Base-by-base conservation (phyloP, 2,797 vertebrate genomes). In the Dendrocincla tyrannina region DNA sequence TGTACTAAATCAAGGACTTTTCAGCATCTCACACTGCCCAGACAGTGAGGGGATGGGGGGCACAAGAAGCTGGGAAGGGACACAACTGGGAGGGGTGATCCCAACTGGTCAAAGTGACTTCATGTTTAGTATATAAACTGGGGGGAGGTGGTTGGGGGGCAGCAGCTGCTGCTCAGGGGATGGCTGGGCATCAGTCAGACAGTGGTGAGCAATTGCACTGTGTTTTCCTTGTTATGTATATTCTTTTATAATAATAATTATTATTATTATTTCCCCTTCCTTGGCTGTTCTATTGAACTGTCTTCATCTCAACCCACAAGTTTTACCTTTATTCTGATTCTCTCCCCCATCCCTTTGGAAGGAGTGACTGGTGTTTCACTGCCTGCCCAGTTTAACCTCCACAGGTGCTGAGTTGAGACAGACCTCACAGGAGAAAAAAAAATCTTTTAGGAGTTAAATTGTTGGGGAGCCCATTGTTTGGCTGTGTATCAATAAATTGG, bases 401-500 rank as follows among this genome's bases (percentile, higher is more conserved):
- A 22, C 50, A 42, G 2, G 0, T 16, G 32, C 53, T 80, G 59
- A 58, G 42, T 47, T 70, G 75, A 93, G 89, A 67, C 28, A 77
- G 9, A 74, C 3, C 9, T 83, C 55, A 35, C 17, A 53, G 55
- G 82, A 93, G 70, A 3, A 32, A 63, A 63, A 82, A 33, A 63
- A 63, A 80, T 46, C 5, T 4, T 6, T 9, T 11, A 7, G 17
- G 50, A 75, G 25, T 35, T 8, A 13, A 83, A 93, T 95, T 97
- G 70, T 79, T 85, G 83, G 76, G 89, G 80, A 46, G 63, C 72
- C 88, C 15, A 27, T 78, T 56, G 73, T 63, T 64, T 79, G 80
- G 30, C 41, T 52, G 56, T 59, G 85, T 96, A 97, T 97, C 97
- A 97, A 96, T 97, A 95, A 94, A 95, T 78, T 92, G 93, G 93